A percentile compares a stretch with the other conserved stretches of the same genome.
Evolutionary conservation across 2,888 invertebrate genomes (phyloP).

Genomic region (Volucella inanis): DNA sequence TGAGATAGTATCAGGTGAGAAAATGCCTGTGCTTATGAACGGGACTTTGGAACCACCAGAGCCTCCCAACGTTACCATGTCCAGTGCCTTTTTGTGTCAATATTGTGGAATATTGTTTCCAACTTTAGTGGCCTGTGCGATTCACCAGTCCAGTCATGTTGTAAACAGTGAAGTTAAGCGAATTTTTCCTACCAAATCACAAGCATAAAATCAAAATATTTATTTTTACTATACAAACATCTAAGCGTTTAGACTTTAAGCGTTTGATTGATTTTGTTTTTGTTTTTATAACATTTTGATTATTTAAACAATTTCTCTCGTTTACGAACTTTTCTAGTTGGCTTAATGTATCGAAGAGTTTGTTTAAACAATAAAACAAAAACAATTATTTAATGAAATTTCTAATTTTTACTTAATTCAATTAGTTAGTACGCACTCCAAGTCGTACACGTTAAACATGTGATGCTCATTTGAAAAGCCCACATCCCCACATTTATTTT

Average conservation of each 20-base stretch:
- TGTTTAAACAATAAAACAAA: not conserved
- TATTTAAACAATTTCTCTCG: slow-evolving; percentile 31
- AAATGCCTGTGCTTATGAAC: slow-evolving; percentile 2
- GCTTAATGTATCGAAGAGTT: slow-evolving; percentile 8
- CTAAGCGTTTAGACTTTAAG: slow-evolving; percentile 20
- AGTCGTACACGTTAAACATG: slow-evolving; percentile 46
- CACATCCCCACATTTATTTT: slow-evolving; percentile 25
- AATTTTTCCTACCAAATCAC: slow-evolving; percentile 41
- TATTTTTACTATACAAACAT: slow-evolving; percentile 23
- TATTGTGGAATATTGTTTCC: slow-evolving; percentile 59
- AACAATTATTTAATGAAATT: slow-evolving; percentile 33
- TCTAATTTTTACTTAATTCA: slow-evolving; percentile 48
- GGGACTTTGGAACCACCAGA: not conserved
- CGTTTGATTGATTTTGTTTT: slow-evolving; percentile 36
- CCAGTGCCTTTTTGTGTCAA: slow-evolving; percentile 63
- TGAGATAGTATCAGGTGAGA: slow-evolving; percentile 5
- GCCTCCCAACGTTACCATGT: not conserved
- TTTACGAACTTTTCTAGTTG: slow-evolving; percentile 29
- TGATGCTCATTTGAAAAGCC: slow-evolving; percentile 49
- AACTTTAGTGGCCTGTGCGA: not conserved
- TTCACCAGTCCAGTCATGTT: slow-evolving; percentile 40
- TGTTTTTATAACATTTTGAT: slow-evolving; percentile 21
- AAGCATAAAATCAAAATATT: slow-evolving; percentile 55
- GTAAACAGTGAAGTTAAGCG: slow-evolving; percentile 43
- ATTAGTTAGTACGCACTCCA: slow-evolving; percentile 29